Percentiles rank a stretch among this genome's conserved stretches.
Conservation (phyloP, 2,888 invertebrate species). For the Cinara cedri region DNA sequence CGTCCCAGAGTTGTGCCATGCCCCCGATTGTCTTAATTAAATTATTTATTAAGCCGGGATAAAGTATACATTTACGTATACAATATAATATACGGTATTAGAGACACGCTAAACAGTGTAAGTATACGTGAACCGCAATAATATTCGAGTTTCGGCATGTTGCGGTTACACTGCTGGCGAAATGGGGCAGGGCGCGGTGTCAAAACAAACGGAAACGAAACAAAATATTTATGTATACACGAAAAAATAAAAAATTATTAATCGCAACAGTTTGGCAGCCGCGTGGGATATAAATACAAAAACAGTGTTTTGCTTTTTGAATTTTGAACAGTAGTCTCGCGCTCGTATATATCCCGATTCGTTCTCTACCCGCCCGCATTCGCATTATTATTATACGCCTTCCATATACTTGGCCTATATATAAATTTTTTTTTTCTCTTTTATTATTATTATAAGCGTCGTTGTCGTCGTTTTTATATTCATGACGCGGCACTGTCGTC, state of each 20-base stretch:
- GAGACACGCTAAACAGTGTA: no score
- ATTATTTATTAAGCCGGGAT: conserved; percentile 42
- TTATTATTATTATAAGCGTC: neutral
- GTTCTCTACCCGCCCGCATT: neutral
- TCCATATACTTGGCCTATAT: neutral
- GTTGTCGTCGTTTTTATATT: conserved; percentile 7
- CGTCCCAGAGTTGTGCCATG: conserved; percentile 38
- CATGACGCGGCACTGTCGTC: neutral
- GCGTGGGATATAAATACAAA: conserved; percentile 17
- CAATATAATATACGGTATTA: neutral
- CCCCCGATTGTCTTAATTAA: conserved; percentile 52
- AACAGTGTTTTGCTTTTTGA: conserved; percentile 10
- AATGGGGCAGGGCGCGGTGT: no score
- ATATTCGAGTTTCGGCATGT: no score
- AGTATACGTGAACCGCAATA: conserved; percentile 16
- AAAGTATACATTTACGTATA: conserved; percentile 10
- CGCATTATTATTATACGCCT: neutral
- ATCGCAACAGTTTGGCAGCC: conserved; percentile 22
- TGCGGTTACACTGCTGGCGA: no score
- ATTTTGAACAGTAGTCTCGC: conserved; percentile 10
- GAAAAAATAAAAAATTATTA: conserved; percentile 28
- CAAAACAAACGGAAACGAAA: no score
- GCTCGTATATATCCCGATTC: neutral
- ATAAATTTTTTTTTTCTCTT: no score
- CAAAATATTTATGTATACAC: neutral